Evolutionary conservation across 1,140 invertebrate genomes (phyloP).

Genomic region (Mactra quadrangularis): DNA sequence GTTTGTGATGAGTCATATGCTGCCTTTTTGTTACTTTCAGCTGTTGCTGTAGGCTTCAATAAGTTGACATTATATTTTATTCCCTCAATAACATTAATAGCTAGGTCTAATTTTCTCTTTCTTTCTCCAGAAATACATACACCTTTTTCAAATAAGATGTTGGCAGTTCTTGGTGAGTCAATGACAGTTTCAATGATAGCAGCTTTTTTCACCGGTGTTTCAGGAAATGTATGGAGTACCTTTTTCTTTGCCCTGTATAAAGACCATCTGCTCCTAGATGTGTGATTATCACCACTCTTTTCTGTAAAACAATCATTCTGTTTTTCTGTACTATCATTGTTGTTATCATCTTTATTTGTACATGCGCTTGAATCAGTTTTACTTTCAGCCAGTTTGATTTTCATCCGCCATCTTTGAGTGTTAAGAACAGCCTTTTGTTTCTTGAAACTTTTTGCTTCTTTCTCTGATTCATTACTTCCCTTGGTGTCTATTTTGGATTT

Average conservation of each 20-base stretch:
- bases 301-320: slow-evolving; percentile 48
- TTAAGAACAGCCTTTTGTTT: slow-evolving; percentile 16
- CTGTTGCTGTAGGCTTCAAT: not conserved
- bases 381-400: not conserved
- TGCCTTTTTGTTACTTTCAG: slow-evolving; percentile 10
- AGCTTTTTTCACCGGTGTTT: not conserved
- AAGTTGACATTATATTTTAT: no score
- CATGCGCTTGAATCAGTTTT: not conserved
- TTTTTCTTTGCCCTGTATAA: slow-evolving; percentile 40
- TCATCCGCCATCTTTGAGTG: not conserved
- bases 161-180: no score
- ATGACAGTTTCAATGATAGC: slow-evolving; percentile 4
- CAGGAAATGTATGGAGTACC: not conserved
- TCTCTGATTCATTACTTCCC: not conserved
- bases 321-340: slow-evolving; percentile 40
- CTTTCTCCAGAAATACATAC: slow-evolving; percentile 20
- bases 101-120: slow-evolving; percentile 1
- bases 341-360: not conserved
- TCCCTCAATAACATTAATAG: not conserved
- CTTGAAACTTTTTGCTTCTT: not conserved
- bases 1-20: slow-evolving; percentile 9
- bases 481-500: not conserved
- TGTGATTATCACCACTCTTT: slow-evolving; percentile 35
- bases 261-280: slow-evolving; percentile 27
- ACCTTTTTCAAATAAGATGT: slow-evolving; percentile 2